Evolutionary conservation across 2,113 vertebrate genomes (phyloP), one percentile per base, ranked within the genome.

Genomic region (Perognathus longimembris): DNA sequence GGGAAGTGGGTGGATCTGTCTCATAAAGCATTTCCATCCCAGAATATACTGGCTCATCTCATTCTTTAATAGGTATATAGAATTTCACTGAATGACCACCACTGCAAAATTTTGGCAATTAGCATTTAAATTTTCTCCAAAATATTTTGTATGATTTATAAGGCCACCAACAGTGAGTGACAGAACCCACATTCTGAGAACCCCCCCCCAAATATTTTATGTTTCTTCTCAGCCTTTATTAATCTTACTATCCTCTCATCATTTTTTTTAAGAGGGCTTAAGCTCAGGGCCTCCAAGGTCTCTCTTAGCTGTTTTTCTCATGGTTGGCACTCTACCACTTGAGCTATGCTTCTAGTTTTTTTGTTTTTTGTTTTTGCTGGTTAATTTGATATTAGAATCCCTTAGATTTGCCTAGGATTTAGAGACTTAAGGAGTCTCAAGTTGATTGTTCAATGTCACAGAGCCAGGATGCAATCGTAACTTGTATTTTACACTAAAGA

Each of bases 101-200:
- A 74, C 24, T 20, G 28, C 36, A 81, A 88, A 88, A 84, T 42
- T 80, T 38, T 61, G 70, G 36, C 67, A 69, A n/a, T 63, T 86
- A 70, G 21, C 54, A n/a, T 57, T 76, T 73, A 90, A 90, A 80
- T 69, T 85, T 82, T 74, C 87, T 81, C 74, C 57, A 82, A 63
- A 95, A 92, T 14, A 66, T 12, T 84, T 92, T 45, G 79, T 22
- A 30, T 40, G 30, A 85, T 76, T 61, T 71, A 50, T 30, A 87
- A 80, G 32, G 24, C 7, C 26, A 67, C 10, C 30, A 85, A 89
- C 8, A 21, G 36, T 38, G 21, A 75, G 11, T 64, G 70, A 61
- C 32, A 77, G 63, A 34, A 77, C 18, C 30, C 9, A 45, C 50
- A 4, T 73, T 83, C n/a, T 50, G 40, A 42, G n/a, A 7, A 77